Percentiles rank a stretch among this genome's conserved stretches.
These are phyloP conservation scores for Ips typographus DNA, from an alignment of 1,140 invertebrate genomes.

Conservation along the genomic window DNA sequence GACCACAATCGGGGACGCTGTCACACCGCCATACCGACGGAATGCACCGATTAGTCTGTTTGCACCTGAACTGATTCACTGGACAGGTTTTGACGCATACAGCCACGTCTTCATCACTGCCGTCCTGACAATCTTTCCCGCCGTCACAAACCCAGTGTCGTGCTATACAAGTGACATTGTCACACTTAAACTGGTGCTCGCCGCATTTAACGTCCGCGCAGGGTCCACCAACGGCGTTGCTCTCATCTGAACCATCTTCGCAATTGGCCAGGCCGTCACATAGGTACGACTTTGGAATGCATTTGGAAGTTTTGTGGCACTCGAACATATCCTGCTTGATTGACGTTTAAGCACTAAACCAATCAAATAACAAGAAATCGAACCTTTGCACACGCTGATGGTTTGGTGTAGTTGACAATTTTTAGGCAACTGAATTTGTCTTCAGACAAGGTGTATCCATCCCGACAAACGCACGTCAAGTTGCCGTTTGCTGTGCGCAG, in stretches of 20 bases:
- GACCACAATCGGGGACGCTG: constrained; percentile 64
- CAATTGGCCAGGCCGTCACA: constrained; percentile 87
- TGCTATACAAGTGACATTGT: constrained; percentile 60
- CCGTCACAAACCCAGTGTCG: constrained; percentile 68
- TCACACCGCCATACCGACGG: constrained; percentile 74
- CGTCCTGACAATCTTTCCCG: constrained; percentile 65
- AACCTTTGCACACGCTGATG: constrained; percentile 31
- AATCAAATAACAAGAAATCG: background rate
- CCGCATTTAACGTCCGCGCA: constrained; percentile 42
- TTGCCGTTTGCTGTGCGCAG: constrained; percentile 54
- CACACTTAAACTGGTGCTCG: constrained; percentile 54
- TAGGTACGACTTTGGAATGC: constrained; percentile 58
- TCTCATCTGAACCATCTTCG: constrained; percentile 80
- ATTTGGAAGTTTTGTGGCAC: constrained; percentile 51
- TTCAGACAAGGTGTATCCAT: constrained; percentile 51
- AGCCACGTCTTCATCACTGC: constrained; percentile 62
- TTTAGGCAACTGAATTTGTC: constrained; percentile 41
- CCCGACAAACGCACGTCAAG: constrained; percentile 59
- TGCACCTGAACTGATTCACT: constrained; percentile 62
- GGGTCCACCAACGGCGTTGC: constrained; percentile 58
- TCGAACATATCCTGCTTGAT: constrained; percentile 51
- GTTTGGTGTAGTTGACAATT: constrained; percentile 33
- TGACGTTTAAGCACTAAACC: background rate
- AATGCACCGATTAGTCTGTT: constrained; percentile 64
- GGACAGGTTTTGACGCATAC: constrained; percentile 57